Evolutionary conservation across 2,888 invertebrate species (phyloP), one percentile per base, ranked within the genome.

Genomic region (Eupithecia pulchellata): DNA sequence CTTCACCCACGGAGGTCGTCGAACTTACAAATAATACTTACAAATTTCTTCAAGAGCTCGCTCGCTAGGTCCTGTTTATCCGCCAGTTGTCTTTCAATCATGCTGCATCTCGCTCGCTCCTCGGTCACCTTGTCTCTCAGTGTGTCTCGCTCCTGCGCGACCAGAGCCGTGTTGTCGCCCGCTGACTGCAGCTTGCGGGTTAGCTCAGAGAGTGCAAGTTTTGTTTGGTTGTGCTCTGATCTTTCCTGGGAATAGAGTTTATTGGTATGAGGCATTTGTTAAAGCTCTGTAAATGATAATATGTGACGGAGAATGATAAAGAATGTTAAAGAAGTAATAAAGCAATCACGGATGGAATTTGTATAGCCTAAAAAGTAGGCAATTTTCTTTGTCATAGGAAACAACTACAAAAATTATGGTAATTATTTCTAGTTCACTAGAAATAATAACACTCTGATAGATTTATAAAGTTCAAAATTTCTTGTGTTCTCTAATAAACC

Each of bases 41-140:
- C 97, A 87, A 96, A 95, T 87, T 91, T 95, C 74, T 94, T 95
- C 67, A 95, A 88, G 0, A 95, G 88, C 20, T 95, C 95, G 32
- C 95, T 91, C 1, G 91, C 81, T 20, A 92, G 90, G 32, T 94
- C 89, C 75, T 95, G 94, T 14, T 95, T 84, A 4, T 95, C 92
- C 27, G 88, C 86, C 67, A 96, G 92, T 77, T 96, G 95, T 1
- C 91, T 86, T 78, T 96, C 96, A 30, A 96, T 82, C 32, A 90
- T 74, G 64, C 83, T 86, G 72, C 84, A 83, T 70, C 91, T 81
- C 11, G 87, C 84, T 72, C 92, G 80, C 80, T 93, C 93, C 68
- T 93, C 93, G 13, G 87, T 90, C 60, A 92, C 85, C 71, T 91
- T 92, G 61, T 84, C 88, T 71, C 87, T 90, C 30, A 93, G 76